A percentile compares a stretch with the other conserved stretches of the same genome.
These are phyloP conservation scores for Drosophila leontia DNA, from an alignment of 1,140 invertebrate species.

Conservation along the genomic window DNA sequence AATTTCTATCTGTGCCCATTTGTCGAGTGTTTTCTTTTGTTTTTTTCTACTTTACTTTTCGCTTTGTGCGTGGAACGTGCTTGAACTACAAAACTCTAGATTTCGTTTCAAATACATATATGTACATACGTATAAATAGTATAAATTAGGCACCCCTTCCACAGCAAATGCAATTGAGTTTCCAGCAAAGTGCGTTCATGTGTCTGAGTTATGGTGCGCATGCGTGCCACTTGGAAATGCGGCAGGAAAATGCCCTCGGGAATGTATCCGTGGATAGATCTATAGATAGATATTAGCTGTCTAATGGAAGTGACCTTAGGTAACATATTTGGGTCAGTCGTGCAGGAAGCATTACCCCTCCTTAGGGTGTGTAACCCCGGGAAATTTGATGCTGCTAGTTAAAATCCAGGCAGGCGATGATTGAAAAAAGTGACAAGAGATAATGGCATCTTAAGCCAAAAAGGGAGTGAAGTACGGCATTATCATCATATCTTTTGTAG, in stretches of 20 bases:
- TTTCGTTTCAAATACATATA: conserved; percentile 55
- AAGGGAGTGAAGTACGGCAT: not conserved
- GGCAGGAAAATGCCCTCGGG: conserved; percentile 40
- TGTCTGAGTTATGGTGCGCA: conserved; percentile 79
- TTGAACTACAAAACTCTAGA: conserved; percentile 80
- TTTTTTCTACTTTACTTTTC: conserved; percentile 33
- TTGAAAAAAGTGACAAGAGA: conserved; percentile 6
- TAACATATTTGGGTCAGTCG: conserved; percentile 44
- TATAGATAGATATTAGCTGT: conserved; percentile 25
- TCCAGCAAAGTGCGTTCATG: conserved; percentile 73
- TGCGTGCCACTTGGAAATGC: conserved; percentile 65
- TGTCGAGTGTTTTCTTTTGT: conserved; percentile 66
- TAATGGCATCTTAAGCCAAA: conserved; percentile 7
- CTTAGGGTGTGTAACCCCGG: not conserved
- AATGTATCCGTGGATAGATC: conserved; percentile 12
- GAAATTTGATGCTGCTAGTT: conserved; percentile 11
- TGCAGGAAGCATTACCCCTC: conserved; percentile 24
- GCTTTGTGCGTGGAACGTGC: conserved; percentile 75
- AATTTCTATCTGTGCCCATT: conserved; percentile 71
- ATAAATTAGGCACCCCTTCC: conserved; percentile 59
- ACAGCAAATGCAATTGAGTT: conserved; percentile 53
- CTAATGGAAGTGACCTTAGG: conserved; percentile 42
- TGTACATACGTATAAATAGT: conserved; percentile 1
- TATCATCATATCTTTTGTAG: not conserved
- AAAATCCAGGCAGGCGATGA: not conserved